A percentile compares a stretch with the other conserved stretches of the same genome.
Evolutionary conservation across 2,113 vertebrate species (phyloP).

Genomic region (Cyanocitta stelleri): DNA sequence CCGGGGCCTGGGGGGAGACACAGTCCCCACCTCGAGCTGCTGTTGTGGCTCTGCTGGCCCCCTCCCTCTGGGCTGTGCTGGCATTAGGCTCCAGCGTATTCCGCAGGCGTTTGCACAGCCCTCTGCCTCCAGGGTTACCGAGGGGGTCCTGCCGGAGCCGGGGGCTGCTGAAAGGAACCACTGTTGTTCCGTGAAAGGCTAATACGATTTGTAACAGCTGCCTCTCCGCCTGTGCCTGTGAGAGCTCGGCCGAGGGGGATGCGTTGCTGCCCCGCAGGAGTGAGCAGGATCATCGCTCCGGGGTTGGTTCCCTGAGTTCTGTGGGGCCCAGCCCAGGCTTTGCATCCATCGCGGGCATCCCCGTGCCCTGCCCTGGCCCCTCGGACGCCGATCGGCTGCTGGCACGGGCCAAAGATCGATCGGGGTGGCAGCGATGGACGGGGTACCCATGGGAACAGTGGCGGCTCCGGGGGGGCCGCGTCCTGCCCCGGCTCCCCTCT

Average conservation of each 20-base stretch:
- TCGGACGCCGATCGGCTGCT: not conserved
- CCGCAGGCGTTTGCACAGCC: not conserved
- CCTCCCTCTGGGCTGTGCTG: not conserved
- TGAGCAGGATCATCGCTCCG: not conserved
- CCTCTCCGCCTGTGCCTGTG: not conserved
- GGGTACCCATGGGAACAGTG: not conserved
- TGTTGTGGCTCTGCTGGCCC: not conserved
- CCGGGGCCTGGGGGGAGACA: not conserved
- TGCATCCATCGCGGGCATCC: not conserved
- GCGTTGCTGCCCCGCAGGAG: not conserved
- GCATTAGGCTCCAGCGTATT: not conserved
- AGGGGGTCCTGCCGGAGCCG: not conserved
- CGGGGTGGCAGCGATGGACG: not conserved
- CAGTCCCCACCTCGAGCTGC: not conserved
- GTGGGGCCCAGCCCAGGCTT: not conserved
- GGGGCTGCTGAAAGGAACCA: not conserved
- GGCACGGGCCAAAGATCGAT: not conserved
- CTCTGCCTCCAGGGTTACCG: not conserved
- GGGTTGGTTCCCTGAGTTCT: not conserved
- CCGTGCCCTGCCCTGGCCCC: not conserved
- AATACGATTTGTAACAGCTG: not conserved
- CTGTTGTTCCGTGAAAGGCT: not conserved
- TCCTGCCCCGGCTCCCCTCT: not conserved
- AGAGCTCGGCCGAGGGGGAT: not conserved
- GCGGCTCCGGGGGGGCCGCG: rapidly evolving